Percentiles rank a stretch among this genome's conserved stretches.
Evolutionary conservation across 2,113 vertebrate species (phyloP).

Genomic region (Calyptomena viridis): DNA sequence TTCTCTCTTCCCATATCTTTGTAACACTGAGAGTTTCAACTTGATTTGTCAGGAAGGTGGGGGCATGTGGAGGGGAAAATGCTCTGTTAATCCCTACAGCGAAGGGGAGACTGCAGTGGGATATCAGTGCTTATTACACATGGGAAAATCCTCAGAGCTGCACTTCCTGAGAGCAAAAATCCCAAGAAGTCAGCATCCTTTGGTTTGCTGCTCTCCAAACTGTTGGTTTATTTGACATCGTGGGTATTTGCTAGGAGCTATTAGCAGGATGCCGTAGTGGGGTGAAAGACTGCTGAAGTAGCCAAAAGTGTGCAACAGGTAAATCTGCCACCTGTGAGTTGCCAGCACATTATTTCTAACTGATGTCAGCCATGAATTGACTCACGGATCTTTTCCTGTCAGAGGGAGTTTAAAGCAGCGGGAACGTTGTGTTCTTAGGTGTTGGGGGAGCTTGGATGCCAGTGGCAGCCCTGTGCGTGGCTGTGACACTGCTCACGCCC

Average conservation of each 20-base stretch:
- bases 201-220: not conserved
- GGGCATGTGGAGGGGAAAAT: not conserved
- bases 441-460: not conserved
- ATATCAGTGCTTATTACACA: not conserved
- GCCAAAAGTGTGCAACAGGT: not conserved
- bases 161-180: not conserved
- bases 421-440: not conserved
- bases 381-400: not conserved
- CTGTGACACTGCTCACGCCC: not conserved
- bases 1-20: not conserved
- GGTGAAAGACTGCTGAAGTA: not conserved
- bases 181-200: not conserved
- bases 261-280: not conserved
- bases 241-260: not conserved
- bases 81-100: not conserved
- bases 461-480: not conserved
- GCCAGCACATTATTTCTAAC: not conserved
- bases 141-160: not conserved
- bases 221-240: not conserved
- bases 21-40: not conserved
- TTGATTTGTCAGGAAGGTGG: not conserved
- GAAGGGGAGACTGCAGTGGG: not conserved
- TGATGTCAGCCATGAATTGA: not conserved
- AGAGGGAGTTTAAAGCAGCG: not conserved
- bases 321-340: not conserved